phyloP scores from a whole-genome alignment of 2,113 vertebrate species.

The Gambusia affinis region DNA sequence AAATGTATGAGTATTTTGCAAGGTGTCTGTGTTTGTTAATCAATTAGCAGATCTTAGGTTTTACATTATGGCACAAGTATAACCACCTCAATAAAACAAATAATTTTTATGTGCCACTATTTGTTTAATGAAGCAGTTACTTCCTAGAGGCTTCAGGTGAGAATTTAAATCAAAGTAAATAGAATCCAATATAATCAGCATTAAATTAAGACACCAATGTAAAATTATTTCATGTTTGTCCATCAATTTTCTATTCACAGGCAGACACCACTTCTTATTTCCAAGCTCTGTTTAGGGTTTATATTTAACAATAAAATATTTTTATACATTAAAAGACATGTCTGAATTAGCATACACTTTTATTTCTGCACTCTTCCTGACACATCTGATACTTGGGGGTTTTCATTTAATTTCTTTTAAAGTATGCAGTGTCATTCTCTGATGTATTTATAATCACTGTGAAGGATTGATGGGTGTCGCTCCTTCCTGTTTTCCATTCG shows the following conservation, averaged over 20 bases:
- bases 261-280: not conserved
- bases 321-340: not conserved
- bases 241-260: not conserved
- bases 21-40: not conserved
- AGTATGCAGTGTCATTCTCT: not conserved
- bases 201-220: not conserved
- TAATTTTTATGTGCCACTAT: too few species aligned
- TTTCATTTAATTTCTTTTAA: not conserved
- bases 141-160: not conserved
- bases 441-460: slow-evolving; percentile 3
- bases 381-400: not conserved
- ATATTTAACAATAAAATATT: not conserved
- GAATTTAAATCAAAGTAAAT: not conserved
- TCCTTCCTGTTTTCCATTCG: slow-evolving; percentile 16
- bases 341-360: not conserved
- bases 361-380: not conserved
- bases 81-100: not conserved
- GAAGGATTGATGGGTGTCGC: slow-evolving; percentile 10
- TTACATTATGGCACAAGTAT: not conserved
- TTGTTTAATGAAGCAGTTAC: not conserved
- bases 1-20: not conserved
- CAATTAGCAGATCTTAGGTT: not conserved
- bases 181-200: not conserved
- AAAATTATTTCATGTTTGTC: too few species aligned
- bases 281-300: not conserved